A percentile compares a stretch with the other conserved stretches of the same genome.
Evolutionary conservation across 2,113 vertebrate genomes (phyloP).

Genomic region (Scomber colias): DNA sequence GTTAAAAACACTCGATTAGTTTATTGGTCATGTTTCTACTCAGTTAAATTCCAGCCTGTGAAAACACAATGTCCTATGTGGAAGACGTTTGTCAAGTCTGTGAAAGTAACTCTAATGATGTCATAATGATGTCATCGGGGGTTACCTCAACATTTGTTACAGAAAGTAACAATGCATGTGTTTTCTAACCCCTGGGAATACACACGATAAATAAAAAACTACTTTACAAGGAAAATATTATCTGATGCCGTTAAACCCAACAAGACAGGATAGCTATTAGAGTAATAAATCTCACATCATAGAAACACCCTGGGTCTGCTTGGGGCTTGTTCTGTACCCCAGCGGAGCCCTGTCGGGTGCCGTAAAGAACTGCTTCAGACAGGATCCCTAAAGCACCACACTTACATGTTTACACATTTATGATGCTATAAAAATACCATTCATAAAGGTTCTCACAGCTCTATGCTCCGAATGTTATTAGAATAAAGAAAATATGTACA

Average conservation of each 20-base stretch:
- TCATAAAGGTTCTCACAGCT: not conserved
- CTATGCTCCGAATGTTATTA: not conserved
- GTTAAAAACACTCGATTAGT: no score
- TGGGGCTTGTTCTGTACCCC: constrained; percentile 7
- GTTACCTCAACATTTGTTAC: no score
- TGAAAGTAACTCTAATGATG: no score
- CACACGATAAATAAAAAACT: not conserved
- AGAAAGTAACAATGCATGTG: not conserved
- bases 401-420: constrained; percentile 9
- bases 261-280: not conserved
- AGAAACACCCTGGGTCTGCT: not conserved
- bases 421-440: not conserved
- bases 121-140: no score
- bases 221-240: not conserved
- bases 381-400: not conserved
- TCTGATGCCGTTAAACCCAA: not conserved
- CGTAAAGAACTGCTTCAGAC: not conserved
- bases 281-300: not conserved
- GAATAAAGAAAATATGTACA: not conserved
- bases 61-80: no score
- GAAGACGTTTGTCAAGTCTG: no score
- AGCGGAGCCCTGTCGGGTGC: not conserved
- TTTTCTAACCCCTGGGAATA: no score
- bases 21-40: no score
- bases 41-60: no score